Evolutionary conservation across 2,113 vertebrate genomes (phyloP).

Genomic region (Syngnathus typhle): DNA sequence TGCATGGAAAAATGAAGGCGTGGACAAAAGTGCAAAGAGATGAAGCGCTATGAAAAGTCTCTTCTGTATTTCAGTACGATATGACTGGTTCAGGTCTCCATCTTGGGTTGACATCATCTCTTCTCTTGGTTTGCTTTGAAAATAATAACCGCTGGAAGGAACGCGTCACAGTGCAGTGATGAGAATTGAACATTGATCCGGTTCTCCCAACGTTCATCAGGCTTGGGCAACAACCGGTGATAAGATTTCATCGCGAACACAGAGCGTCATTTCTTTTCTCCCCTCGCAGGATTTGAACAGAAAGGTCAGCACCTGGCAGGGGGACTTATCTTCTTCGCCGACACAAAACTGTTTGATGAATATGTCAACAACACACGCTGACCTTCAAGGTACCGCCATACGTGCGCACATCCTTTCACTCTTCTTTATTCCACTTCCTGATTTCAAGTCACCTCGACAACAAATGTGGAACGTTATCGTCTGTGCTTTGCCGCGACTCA

Average conservation of each 20-base stretch:
- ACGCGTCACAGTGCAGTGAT: not conserved
- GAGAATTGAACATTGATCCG: not conserved
- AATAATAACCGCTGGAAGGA: not conserved
- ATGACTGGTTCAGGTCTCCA: too few relatives aligned
- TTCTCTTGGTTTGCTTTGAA: not conserved
- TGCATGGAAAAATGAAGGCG: not conserved
- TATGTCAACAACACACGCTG: not conserved
- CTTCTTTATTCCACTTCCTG: not conserved
- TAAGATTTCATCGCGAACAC: not conserved
- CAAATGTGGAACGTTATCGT: not conserved
- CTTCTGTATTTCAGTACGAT: too few relatives aligned
- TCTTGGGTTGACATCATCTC: too few relatives aligned
- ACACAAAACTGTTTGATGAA: not conserved
- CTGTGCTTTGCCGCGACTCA: not conserved
- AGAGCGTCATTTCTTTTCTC: not conserved
- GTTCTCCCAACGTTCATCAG: not conserved
- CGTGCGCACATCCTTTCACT: not conserved
- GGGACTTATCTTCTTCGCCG: not conserved
- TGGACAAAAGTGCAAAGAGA: not conserved
- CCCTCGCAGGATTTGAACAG: not conserved
- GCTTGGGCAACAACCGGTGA: not conserved
- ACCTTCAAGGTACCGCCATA: not conserved
- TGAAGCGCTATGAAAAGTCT: not conserved
- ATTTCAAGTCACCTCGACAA: not conserved
- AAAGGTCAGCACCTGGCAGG: slow-evolving; percentile 11